Evolutionary conservation across 2,888 invertebrate species (phyloP), one percentile per base, ranked within the genome.

Genomic region (Drosophila tripunctata): DNA sequence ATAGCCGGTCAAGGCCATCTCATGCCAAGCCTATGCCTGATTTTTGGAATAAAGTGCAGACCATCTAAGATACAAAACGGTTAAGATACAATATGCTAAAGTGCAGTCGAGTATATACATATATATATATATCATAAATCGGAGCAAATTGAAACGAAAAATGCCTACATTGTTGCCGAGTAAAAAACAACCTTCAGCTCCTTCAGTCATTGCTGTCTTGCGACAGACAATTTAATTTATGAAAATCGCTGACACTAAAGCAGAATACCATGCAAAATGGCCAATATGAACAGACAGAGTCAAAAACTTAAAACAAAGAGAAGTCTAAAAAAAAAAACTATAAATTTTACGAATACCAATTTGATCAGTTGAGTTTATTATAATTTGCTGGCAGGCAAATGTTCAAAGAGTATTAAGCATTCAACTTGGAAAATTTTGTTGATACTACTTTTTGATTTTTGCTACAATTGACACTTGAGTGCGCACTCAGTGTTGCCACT

Each of bases 211-310:
- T 73, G 67, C 67, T 76, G 67, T 78, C 61, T 70, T 64, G 78
- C 58, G 86, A 86, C 84, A 87, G 88, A 83, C 83, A 87, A 88
- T 87, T 87, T 84, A 83, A 87, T 85, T 87, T 87, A 88, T 87
- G 86, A 82, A 76, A 85, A 82, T 80, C 79, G 70, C 73, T 67
- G 69, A 50, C 80, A 83, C 78, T 83, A 78, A 83, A 86, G 86
- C 86, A 61, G 68, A 82, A 82, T 78, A 60, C 78, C 72, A 77
- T 65, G 64, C 62, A 75, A 83, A 83, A 78, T 78, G 69, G 80
- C 68, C 79, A 84, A 80, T 75, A 66, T 54, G 76, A 58, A 56
- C 72, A 52, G 57, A 55, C 51, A 51, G 14, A 51, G 57, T 48
- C 41, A 36, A n/a, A 52, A 54, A 48, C 43, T 27, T 30, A 12